These are phyloP conservation scores for Ectropis crepuscularia DNA, from an alignment of 2,888 invertebrate genomes.

Conservation along the genomic window DNA sequence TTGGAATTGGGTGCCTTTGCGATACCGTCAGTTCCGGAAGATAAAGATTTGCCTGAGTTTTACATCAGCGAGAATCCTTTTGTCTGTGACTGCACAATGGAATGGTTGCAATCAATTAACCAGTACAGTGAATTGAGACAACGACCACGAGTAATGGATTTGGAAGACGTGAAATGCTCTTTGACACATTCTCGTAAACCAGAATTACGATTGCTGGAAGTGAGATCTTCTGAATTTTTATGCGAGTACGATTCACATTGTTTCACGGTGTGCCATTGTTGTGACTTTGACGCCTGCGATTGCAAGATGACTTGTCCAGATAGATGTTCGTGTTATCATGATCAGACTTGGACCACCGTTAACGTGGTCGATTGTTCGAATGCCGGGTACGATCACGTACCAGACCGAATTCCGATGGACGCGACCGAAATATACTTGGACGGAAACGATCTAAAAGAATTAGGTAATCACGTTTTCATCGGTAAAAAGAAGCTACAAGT, in stretches of 20 bases:
- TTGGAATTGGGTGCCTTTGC: conserved; percentile 90
- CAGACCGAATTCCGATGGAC: conserved; percentile 94
- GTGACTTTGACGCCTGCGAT: conserved; percentile 95
- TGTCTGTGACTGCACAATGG: conserved; percentile 94
- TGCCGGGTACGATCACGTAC: conserved; percentile 89
- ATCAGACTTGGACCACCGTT: conserved; percentile 91
- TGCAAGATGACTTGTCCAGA: conserved; percentile 96
- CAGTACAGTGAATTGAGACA: conserved; percentile 89
- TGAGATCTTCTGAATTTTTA: conserved; percentile 90
- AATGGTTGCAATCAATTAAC: conserved; percentile 93
- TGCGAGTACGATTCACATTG: conserved; percentile 93
- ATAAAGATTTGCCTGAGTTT: conserved; percentile 90
- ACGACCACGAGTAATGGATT: conserved; percentile 92
- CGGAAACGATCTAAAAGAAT: conserved; percentile 91
- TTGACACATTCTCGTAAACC: conserved; percentile 88
- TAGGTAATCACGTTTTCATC: conserved; percentile 94
- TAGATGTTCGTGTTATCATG: conserved; percentile 94
- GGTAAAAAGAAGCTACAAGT: conserved; percentile 92
- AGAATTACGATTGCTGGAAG: conserved; percentile 86
- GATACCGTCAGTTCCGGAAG: conserved; percentile 86
- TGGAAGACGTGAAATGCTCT: conserved; percentile 91
- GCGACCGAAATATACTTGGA: conserved; percentile 94
- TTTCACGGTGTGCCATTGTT: conserved; percentile 94
- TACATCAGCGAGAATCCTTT: conserved; percentile 93
- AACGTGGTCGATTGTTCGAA: conserved; percentile 94